A percentile compares a stretch with the other conserved stretches of the same genome.
Conservation (phyloP, 1,140 invertebrate genomes). For the Nasonia giraulti region DNA sequence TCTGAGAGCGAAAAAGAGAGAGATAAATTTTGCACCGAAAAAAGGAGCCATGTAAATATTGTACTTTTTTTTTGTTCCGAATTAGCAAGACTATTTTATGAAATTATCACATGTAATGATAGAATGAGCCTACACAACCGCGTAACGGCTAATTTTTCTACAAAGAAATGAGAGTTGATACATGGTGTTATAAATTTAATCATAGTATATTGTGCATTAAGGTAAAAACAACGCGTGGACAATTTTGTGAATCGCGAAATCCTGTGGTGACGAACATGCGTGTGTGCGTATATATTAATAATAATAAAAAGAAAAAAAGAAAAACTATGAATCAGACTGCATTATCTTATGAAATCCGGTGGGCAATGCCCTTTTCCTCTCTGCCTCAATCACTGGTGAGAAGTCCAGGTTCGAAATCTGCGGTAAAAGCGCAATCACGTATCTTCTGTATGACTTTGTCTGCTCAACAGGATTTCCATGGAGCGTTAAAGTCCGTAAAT, state of each 20-base stretch:
- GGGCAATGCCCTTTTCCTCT: slow-evolving; percentile 62
- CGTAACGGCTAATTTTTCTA: slow-evolving; percentile 40
- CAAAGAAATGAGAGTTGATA: slow-evolving; percentile 18
- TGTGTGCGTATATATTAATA: slow-evolving; percentile 23
- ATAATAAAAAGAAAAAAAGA: slow-evolving; percentile 53
- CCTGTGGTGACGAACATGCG: slow-evolving; percentile 29
- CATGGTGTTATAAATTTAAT: slow-evolving; percentile 33
- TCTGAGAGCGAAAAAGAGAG: not conserved
- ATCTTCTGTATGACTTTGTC: slow-evolving; percentile 69
- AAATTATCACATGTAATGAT: slow-evolving; percentile 17
- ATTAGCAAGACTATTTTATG: not conserved
- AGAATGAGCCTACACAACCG: not conserved
- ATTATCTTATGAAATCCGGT: slow-evolving; percentile 62
- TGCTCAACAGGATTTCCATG: slow-evolving; percentile 76
- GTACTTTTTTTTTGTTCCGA: slow-evolving; percentile 33
- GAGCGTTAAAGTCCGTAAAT: slow-evolving; percentile 73
- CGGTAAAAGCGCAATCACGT: slow-evolving; percentile 72
- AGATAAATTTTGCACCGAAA: not conserved
- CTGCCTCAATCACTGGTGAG: slow-evolving; percentile 65
- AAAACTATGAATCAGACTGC: slow-evolving; percentile 40
- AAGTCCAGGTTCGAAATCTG: slow-evolving; percentile 74
- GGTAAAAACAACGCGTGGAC: not conserved
- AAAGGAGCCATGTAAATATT: slow-evolving; percentile 48
- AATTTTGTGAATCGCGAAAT: slow-evolving; percentile 45
- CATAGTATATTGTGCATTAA: slow-evolving; percentile 46